Evolutionary conservation across 23 tunicate genomes (phyloP).

Genomic region (Aplidium turbinatum): DNA sequence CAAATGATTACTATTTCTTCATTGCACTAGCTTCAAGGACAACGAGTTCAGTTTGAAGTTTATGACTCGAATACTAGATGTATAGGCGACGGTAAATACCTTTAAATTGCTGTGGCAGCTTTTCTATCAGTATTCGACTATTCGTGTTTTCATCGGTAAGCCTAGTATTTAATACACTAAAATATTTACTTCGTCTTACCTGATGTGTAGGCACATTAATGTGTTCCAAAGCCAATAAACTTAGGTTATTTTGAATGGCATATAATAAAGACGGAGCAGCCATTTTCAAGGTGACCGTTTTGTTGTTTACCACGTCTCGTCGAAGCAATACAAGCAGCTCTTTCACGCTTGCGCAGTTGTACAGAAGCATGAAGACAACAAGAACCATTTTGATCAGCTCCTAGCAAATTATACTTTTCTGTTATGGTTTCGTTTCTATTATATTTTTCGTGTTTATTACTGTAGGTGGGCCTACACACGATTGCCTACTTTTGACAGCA

Average conservation of each 20-base stretch:
- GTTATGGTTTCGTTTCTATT: too few relatives aligned
- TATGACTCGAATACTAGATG: too few relatives aligned
- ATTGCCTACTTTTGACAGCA: not conserved
- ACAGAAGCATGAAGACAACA: constrained; percentile 20
- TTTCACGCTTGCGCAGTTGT: constrained; percentile 8
- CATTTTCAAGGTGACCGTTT: constrained; percentile 38
- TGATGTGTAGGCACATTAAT: constrained; percentile 63
- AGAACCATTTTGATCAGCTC: constrained; percentile 42
- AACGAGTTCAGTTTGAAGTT: too few relatives aligned
- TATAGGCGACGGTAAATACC: too few relatives aligned
- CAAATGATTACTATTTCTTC: too few relatives aligned
- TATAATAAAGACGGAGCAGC: constrained; percentile 49
- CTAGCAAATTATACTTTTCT: constrained; percentile 10
- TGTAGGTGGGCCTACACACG: too few relatives aligned
- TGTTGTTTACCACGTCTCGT: constrained; percentile 27
- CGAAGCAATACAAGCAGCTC: not conserved
- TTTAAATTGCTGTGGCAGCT: not conserved
- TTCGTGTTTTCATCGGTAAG: too few relatives aligned
- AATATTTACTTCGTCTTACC: too few relatives aligned
- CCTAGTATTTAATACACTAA: too few relatives aligned
- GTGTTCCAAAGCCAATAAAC: constrained; percentile 43
- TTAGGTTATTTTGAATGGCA: constrained; percentile 64
- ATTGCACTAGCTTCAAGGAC: too few relatives aligned
- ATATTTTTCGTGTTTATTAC: too few relatives aligned
- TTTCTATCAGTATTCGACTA: too few relatives aligned